A percentile compares a stretch with the other conserved stretches of the same genome.
Evolutionary conservation across 2,113 vertebrate species (phyloP).

Genomic region (Phasianus colchicus): DNA sequence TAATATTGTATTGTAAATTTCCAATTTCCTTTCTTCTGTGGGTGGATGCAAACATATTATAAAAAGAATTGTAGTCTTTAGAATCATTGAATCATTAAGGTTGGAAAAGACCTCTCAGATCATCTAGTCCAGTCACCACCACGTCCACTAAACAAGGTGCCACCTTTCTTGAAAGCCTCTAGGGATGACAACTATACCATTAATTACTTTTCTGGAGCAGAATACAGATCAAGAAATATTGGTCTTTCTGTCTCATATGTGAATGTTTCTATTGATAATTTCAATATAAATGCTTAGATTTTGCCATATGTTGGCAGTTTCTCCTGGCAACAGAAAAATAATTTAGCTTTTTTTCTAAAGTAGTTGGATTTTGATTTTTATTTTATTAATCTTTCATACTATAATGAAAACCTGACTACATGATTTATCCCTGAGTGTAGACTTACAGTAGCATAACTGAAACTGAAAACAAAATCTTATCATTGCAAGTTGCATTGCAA

Average conservation of each 20-base stretch:
- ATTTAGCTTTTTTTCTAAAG: background rate
- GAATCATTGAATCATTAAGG: too few species aligned
- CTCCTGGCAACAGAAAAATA: background rate
- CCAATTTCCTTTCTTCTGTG: background rate
- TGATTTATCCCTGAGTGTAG: background rate
- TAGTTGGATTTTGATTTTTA: background rate
- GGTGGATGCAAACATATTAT: fast-evolving
- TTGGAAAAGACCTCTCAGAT: too few species aligned
- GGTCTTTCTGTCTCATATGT: background rate
- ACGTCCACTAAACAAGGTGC: too few species aligned
- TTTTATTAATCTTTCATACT: background rate
- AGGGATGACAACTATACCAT: too few species aligned
- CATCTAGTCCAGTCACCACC: too few species aligned
- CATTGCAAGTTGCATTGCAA: background rate
- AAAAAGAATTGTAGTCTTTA: background rate
- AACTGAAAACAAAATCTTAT: background rate
- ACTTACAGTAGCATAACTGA: background rate
- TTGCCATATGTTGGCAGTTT: background rate
- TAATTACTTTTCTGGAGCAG: background rate
- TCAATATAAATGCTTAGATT: background rate
- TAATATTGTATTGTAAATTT: background rate
- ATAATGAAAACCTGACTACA: background rate
- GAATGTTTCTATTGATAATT: background rate
- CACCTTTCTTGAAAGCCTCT: too few species aligned
- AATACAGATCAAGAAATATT: background rate